These are phyloP conservation scores for Trogon melanurus DNA, from an alignment of 2,113 vertebrate species.

Conservation along the genomic window DNA sequence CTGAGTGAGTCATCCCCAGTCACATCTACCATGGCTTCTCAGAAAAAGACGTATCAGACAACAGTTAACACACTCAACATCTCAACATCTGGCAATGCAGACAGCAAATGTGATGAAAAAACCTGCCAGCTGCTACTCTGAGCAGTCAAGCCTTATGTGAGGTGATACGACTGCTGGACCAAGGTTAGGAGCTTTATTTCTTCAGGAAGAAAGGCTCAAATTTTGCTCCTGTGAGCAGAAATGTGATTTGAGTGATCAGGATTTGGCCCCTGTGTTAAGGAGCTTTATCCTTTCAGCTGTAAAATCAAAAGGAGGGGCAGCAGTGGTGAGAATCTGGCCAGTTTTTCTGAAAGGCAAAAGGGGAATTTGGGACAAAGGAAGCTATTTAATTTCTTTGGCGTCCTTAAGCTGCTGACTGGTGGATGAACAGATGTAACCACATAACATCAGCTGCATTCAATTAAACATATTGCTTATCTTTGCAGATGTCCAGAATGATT, in stretches of 20 bases:
- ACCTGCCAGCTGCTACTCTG: neutral
- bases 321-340: neutral
- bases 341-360: neutral
- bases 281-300: neutral
- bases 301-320: neutral
- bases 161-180: fast-evolving
- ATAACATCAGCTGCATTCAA: neutral
- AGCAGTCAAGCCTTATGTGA: neutral
- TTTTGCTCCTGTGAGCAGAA: neutral
- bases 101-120: neutral
- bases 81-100: neutral
- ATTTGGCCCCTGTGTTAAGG: neutral
- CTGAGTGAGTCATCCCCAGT: neutral
- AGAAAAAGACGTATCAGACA: neutral
- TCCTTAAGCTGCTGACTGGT: neutral
- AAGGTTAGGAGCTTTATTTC: neutral
- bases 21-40: neutral
- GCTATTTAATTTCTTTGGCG: neutral
- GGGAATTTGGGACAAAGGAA: neutral
- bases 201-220: neutral
- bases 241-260: neutral
- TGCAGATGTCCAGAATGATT: neutral
- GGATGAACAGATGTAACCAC: neutral
- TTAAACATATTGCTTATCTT: neutral
- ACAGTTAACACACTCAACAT: neutral